phyloP scores from a whole-genome alignment of 2,797 vertebrate genomes.

The Coregonus suidteri region DNA sequence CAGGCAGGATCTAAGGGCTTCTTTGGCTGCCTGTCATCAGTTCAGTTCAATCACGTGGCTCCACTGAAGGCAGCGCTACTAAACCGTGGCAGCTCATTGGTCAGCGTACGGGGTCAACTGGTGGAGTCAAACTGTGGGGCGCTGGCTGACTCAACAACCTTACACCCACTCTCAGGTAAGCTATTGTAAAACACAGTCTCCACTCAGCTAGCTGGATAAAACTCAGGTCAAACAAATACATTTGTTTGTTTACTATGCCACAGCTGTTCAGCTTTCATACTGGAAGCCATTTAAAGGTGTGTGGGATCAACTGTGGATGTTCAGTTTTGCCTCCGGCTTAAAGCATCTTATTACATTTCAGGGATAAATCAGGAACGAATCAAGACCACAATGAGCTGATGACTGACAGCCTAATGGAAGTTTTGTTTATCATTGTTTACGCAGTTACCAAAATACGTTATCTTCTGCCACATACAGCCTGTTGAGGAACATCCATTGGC shows the following conservation, averaged over 20 bases:
- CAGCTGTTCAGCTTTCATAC: not conserved
- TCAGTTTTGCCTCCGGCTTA: not conserved
- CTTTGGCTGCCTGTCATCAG: slow-evolving; percentile 84
- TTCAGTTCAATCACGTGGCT: slow-evolving; percentile 85
- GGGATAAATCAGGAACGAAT: slow-evolving; percentile 13
- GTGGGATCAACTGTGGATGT: not conserved
- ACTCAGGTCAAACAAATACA: not conserved
- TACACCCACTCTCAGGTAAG: slow-evolving; percentile 82
- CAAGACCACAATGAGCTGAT: slow-evolving; percentile 12
- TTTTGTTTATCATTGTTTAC: slow-evolving; percentile 27
- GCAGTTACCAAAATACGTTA: slow-evolving; percentile 12
- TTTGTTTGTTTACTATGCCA: not conserved
- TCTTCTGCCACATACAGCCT: slow-evolving; percentile 9
- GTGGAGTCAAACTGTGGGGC: slow-evolving; percentile 78
- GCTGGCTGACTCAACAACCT: slow-evolving; percentile 75
- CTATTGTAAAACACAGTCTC: not conserved
- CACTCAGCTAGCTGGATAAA: not conserved
- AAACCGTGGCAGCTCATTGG: slow-evolving; percentile 76
- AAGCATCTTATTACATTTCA: slow-evolving; percentile 20
- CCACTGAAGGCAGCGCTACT: slow-evolving; percentile 85
- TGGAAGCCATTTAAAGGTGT: not conserved
- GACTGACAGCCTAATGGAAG: slow-evolving; percentile 23
- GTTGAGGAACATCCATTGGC: slow-evolving; percentile 5
- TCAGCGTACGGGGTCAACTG: slow-evolving; percentile 76
- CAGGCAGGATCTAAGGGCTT: slow-evolving; percentile 81